Percentiles rank a stretch among this genome's conserved stretches.
phyloP scores from a whole-genome alignment of 2,888 invertebrate genomes.

The Monoplex corrugatus region DNA sequence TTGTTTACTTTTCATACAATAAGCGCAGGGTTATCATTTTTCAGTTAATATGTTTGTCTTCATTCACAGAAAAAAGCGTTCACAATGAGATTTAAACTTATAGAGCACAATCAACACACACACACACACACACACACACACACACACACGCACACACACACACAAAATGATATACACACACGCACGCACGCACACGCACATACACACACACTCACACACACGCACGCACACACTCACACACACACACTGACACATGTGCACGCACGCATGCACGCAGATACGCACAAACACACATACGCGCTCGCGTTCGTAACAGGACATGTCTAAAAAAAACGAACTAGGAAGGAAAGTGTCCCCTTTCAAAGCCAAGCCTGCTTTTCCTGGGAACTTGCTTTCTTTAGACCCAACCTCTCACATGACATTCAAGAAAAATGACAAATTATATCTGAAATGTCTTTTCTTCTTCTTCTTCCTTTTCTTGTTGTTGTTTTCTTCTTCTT shows the following conservation, averaged over 20 bases:
- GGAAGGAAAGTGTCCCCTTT: background rate
- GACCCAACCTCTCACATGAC: no score
- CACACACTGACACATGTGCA: background rate
- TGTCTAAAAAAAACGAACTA: background rate
- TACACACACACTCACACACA: constrained; percentile 16
- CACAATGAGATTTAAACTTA: no score
- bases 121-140: no score
- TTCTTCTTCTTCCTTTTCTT: background rate
- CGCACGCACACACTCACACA: constrained; percentile 1
- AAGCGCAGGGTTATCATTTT: no score
- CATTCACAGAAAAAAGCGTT: no score
- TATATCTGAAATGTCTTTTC: background rate
- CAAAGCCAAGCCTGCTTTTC: background rate
- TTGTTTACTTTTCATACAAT: no score
- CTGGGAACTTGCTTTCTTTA: background rate
- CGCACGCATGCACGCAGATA: background rate
- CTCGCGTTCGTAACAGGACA: background rate
- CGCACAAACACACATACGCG: background rate
- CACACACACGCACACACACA: no score
- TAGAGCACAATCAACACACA: no score
- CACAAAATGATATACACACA: no score
- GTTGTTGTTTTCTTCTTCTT: no score
- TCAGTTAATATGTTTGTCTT: no score
- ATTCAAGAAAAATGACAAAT: no score
- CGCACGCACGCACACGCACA: background rate